Conservation (phyloP, 2,888 invertebrate genomes). For the Eupithecia vulgata region DNA sequence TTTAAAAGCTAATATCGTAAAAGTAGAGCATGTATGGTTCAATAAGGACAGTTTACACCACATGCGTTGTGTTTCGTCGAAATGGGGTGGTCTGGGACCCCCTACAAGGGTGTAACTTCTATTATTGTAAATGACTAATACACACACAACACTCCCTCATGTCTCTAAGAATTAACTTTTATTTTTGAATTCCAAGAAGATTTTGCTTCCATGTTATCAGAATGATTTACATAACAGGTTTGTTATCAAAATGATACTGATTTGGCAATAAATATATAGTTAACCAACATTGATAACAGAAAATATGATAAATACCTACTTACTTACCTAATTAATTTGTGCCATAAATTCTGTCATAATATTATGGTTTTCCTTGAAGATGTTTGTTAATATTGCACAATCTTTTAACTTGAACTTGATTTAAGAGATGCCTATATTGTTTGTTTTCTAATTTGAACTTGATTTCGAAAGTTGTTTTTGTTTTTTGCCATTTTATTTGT, state of each 20-base stretch:
- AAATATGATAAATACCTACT: background rate
- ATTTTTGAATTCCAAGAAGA: constrained; percentile 15
- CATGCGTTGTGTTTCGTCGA: constrained; percentile 56
- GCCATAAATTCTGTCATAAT: background rate
- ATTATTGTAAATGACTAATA: constrained; percentile 53
- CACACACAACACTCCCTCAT: constrained; percentile 16
- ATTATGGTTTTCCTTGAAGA: background rate
- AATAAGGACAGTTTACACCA: constrained; percentile 43
- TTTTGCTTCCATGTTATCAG: constrained; percentile 15
- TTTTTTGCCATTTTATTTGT: no score
- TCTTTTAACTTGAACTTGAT: background rate
- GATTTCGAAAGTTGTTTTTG: background rate
- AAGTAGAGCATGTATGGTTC: constrained; percentile 50
- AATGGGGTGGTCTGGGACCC: constrained; percentile 62
- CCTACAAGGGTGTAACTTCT: constrained; percentile 53
- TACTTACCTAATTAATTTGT: background rate
- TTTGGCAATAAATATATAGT: background rate
- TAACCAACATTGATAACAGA: background rate
- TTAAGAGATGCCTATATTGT: no score
- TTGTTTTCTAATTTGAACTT: background rate
- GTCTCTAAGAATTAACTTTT: background rate
- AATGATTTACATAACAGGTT: constrained; percentile 12
- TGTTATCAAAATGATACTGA: constrained; percentile 7
- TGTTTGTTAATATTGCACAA: background rate
- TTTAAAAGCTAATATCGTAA: constrained; percentile 49